Evolutionary conservation across 92 coral and sea anemone genomes (phyloP).

Genomic region (Muricea muricata): DNA sequence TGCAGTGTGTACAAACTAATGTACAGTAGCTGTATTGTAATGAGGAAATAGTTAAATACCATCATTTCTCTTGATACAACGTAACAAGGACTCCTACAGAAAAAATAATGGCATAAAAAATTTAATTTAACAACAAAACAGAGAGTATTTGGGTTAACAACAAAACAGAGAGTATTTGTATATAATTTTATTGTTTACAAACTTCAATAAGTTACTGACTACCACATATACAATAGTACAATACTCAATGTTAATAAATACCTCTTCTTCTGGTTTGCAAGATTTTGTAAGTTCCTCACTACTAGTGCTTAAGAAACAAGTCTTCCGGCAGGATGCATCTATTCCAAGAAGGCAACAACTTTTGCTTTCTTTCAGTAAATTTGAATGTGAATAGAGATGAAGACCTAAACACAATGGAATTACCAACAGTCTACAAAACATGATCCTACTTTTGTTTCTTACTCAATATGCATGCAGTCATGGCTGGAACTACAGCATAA

Average conservation of each 20-base stretch:
- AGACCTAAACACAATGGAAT: conserved; percentile 10
- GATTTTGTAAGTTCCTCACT: not conserved
- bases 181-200: no score
- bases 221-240: not conserved
- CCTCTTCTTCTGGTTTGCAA: conserved; percentile 18
- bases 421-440: not conserved
- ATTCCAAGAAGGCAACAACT: conserved; percentile 45
- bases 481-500: no score
- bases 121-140: no score
- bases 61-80: conserved; percentile 54
- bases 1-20: no score
- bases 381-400: not conserved
- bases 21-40: no score
- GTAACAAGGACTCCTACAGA: conserved; percentile 45
- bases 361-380: conserved; percentile 2
- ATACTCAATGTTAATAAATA: not conserved
- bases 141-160: no score
- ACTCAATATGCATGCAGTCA: no score
- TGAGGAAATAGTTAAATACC: conserved; percentile 30
- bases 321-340: conserved; percentile 10
- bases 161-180: no score
- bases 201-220: no score
- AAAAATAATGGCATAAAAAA: not conserved
- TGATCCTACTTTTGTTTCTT: no score
- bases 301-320: not conserved